Evolutionary conservation across 2,888 invertebrate species (phyloP).

Genomic region (Tachina lurida): DNA sequence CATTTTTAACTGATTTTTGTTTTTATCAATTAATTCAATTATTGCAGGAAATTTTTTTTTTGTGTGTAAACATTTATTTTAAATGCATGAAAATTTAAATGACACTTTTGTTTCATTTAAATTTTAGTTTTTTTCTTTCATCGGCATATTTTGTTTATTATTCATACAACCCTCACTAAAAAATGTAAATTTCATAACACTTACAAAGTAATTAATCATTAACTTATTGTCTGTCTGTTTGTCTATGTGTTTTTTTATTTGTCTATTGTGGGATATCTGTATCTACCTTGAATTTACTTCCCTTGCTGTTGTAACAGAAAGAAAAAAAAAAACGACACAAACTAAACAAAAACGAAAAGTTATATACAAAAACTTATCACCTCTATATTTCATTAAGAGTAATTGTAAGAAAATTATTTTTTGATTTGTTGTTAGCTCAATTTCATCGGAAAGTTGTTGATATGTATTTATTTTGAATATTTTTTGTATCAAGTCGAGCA

Average conservation of each 20-base stretch:
- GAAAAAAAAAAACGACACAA: slow-evolving; percentile 17
- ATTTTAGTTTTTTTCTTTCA: background rate
- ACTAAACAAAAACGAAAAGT: background rate
- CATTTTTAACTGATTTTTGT: too few relatives aligned
- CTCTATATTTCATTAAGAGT: too few relatives aligned
- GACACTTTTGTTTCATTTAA: background rate
- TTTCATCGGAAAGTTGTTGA: too few relatives aligned
- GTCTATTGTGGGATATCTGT: background rate
- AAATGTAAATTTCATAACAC: slow-evolving; percentile 54
- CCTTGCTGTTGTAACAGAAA: background rate
- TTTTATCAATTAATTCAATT: too few relatives aligned
- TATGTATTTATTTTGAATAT: too few relatives aligned
- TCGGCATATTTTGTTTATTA: background rate
- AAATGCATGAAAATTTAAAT: too few relatives aligned
- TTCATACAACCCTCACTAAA: slow-evolving; percentile 15
- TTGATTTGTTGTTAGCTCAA: too few relatives aligned
- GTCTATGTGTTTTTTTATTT: background rate
- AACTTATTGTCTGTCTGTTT: slow-evolving; percentile 32
- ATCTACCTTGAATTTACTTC: background rate
- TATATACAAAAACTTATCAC: too few relatives aligned
- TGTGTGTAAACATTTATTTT: too few relatives aligned
- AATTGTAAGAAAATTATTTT: too few relatives aligned
- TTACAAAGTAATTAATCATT: slow-evolving; percentile 62
- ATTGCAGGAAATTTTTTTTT: too few relatives aligned
- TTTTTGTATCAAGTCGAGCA: too few relatives aligned